Base-by-base conservation (phyloP, 2,797 vertebrate species). In the Stomatorhinus walkeri region DNA sequence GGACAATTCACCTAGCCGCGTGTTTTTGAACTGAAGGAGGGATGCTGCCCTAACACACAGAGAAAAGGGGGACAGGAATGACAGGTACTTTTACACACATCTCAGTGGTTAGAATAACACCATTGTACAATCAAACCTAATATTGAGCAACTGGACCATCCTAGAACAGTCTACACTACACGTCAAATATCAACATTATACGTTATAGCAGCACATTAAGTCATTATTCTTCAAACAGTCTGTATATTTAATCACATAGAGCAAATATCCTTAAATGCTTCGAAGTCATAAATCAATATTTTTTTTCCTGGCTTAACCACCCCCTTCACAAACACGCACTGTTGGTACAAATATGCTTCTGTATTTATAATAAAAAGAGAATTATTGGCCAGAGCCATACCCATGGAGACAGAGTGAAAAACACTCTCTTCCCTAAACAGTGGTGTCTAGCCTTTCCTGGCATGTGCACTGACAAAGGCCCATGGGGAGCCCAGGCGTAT, bases 381-480 rank as follows among this genome's bases (percentile, higher is more conserved):
- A 87, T 59, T 59, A 49, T 49, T 87, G 87, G 61, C 59, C 87
- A 22, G 43, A 46, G 22, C 40, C 56, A 59, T 48, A 64, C 40
- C 87, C 43, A 19, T 22, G 22, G 87, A 87, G 87, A 87, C 87
- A 14, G 59, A 40, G 32, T 87, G 59, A 87, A 87, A 68, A 68
- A 68, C 56, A n/a, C 40, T 40, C 56, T 64, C 40, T 46, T 68
- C 87, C 59, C 40, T 40, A 49, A 22, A 46, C 85, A 54, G 54
- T 64, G 87, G 32, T 48, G 56, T 64, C 32, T 40, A n/a, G 86
- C 32, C 36, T 43, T 51, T 48, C n/a, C 16, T 40, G 56, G 87
- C 36, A 9, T 48, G 40, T 5, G 59, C 87, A 48, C 32, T 32
- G 40, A 87, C 16, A 28, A 19, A 48, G 40, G 46, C 48, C 83